Base-by-base conservation (phyloP, 1,140 invertebrate species). In the Campoletis sonorensis region DNA sequence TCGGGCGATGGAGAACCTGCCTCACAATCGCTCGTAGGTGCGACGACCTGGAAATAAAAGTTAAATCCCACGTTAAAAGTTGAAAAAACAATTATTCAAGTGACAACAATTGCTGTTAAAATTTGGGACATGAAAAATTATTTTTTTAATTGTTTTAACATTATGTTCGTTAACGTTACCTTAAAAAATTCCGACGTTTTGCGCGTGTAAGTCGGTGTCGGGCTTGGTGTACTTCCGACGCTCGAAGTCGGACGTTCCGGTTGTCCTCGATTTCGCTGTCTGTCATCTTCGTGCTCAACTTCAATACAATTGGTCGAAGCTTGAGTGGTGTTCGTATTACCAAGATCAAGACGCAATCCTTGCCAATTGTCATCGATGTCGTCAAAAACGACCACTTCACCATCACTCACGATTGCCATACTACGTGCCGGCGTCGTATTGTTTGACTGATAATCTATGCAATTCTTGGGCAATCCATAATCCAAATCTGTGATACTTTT, bases 351-450 rank as follows among this genome's bases (percentile, higher is more conserved):
- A 71, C 91, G 84, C 23, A 92, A 76, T 88, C 93, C 93, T 90
- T 94, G 94, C 94, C 94, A 95, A 84, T 93, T 94, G 83, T 97
- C 96, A 81, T 95, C 96, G 82, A 96, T 96, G 86, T 97, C 96
- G 88, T 97, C 96, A 89, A 97, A 97, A 27, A 97, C 95, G 58
- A 96, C 95, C 13, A 96, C 95, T 87, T 96, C 95, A 21, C 95
- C 95, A 71, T 94, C 94, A 82, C 93, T 94, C n/a, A 95, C 93
- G 4, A 94, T 93, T 4, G 91, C 88, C 91, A 92, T 92, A 75
- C 90, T 90, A 83, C 89, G 88, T n/a, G 89, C 89, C 11, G 88
- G 90, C 13, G 90, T 91, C 51, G 90, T 91, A 33, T 91, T 87
- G 83, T 91, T 91, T 8, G 90, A 92, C 78, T 92, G 90, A 85